Percentiles rank a stretch among this genome's conserved stretches.
phyloP scores from a whole-genome alignment of 2,888 invertebrate species.

The Ctena decussata region DNA sequence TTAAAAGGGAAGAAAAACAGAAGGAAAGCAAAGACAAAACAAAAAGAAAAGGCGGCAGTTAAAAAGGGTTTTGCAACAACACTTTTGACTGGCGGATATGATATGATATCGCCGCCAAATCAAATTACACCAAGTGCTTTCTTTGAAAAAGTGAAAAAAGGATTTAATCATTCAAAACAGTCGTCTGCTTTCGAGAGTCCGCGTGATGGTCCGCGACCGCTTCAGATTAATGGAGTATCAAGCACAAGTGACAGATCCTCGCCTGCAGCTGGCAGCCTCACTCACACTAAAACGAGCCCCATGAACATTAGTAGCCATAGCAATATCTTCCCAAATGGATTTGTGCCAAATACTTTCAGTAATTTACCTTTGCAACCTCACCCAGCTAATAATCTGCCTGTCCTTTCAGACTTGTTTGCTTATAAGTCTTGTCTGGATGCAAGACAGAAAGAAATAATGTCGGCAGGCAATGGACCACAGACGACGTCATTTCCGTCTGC shows the following conservation, averaged over 20 bases:
- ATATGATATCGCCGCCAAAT: slow-evolving; percentile 82
- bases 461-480: background rate
- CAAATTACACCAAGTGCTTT: slow-evolving; percentile 77
- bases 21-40: slow-evolving; percentile 68
- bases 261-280: background rate
- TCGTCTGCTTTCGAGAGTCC: slow-evolving; percentile 80
- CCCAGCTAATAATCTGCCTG: slow-evolving; percentile 52
- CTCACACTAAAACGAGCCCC: background rate
- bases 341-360: background rate
- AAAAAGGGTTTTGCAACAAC: slow-evolving; percentile 61
- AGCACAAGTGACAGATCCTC: slow-evolving; percentile 29
- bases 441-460: slow-evolving; percentile 24
- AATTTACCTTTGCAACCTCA: background rate
- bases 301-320: background rate
- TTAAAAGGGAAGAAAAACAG: slow-evolving; percentile 75
- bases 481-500: slow-evolving; percentile 7
- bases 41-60: slow-evolving; percentile 42
- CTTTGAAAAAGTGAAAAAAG: slow-evolving; percentile 68
- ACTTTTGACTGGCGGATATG: slow-evolving; percentile 73
- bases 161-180: slow-evolving; percentile 75
- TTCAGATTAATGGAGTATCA: slow-evolving; percentile 40
- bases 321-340: background rate
- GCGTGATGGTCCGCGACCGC: slow-evolving; percentile 36
- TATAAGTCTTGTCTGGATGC: slow-evolving; percentile 34
- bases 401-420: slow-evolving; percentile 67